Percentiles rank a stretch among this genome's conserved stretches.
phyloP scores from a whole-genome alignment of 2,888 invertebrate genomes.

The Sarcophaga variegata region DNA sequence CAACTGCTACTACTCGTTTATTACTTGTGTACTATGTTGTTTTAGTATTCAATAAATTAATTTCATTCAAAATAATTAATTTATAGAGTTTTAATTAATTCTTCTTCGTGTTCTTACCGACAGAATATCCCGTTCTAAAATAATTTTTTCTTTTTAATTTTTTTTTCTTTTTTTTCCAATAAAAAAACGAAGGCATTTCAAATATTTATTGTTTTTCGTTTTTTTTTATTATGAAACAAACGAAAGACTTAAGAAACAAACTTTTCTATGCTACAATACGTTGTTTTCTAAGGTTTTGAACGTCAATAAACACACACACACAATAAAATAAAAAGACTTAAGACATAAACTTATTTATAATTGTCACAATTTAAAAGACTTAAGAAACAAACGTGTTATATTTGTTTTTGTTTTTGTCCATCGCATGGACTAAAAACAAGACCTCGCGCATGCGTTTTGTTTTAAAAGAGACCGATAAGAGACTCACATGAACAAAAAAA shows the following conservation, averaged over 20 bases:
- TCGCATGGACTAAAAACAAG: neutral
- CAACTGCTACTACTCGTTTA: neutral
- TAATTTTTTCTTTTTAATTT: neutral
- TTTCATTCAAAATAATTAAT: neutral
- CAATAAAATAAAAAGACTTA: too few relatives aligned
- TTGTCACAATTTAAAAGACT: neutral
- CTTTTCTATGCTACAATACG: neutral
- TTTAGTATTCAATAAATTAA: neutral
- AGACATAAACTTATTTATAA: too few relatives aligned
- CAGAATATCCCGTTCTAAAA: neutral
- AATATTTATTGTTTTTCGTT: neutral
- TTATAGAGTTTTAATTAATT: slow-evolving; percentile 6
- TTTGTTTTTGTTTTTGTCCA: too few relatives aligned
- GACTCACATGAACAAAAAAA: too few relatives aligned
- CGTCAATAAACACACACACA: too few relatives aligned
- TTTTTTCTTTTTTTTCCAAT: neutral
- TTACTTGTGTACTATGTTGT: neutral
- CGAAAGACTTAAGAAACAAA: neutral
- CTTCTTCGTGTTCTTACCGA: neutral
- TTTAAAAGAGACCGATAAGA: neutral
- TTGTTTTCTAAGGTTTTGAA: too few relatives aligned
- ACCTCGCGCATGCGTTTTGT: neutral
- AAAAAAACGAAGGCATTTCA: neutral
- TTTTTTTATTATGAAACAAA: neutral
- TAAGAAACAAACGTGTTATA: neutral